Evolutionary conservation across 2,888 invertebrate genomes (phyloP).

Genomic region (Blastobasis lacticolella): DNA sequence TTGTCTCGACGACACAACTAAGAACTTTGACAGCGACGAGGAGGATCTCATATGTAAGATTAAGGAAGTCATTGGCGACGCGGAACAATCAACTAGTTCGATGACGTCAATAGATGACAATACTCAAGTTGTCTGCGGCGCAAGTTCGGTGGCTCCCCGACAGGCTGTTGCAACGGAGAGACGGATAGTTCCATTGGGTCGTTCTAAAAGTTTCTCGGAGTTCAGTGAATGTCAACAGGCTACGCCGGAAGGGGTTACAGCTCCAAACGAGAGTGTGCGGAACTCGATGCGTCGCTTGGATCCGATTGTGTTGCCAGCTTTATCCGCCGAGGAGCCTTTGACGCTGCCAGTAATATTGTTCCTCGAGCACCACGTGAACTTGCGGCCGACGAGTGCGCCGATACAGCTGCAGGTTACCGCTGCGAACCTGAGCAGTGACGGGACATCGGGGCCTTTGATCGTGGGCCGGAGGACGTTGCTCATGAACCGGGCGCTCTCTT

Average conservation of each 20-base stretch:
- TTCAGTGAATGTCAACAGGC: constrained; percentile 38
- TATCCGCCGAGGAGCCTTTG: constrained; percentile 41
- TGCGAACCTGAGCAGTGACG: constrained; percentile 57
- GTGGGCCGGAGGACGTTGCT: constrained; percentile 57
- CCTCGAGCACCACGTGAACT: constrained; percentile 60
- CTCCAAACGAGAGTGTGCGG: constrained; percentile 47
- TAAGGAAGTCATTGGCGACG: constrained; percentile 48
- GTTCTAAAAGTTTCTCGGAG: constrained; percentile 62
- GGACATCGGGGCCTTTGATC: constrained; percentile 57
- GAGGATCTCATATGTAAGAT: constrained; percentile 66
- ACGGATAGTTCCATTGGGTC: constrained; percentile 31
- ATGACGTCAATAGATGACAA: constrained; percentile 53
- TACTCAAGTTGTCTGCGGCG: constrained; percentile 48
- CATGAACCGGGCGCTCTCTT: constrained; percentile 58
- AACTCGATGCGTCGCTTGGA: constrained; percentile 64
- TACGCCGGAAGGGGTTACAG: constrained; percentile 41
- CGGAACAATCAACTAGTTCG: constrained; percentile 34
- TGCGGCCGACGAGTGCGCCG: constrained; percentile 63
- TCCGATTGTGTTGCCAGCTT: constrained; percentile 59
- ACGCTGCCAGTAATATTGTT: constrained; percentile 65
- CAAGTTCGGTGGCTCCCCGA: constrained; percentile 28
- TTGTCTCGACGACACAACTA: constrained; percentile 53
- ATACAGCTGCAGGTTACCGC: constrained; percentile 65
- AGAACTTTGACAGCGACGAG: constrained; percentile 55
- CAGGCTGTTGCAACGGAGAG: constrained; percentile 36